Evolutionary conservation across 2,888 invertebrate genomes (phyloP).

Genomic region (Hemistola chrysoprasaria): DNA sequence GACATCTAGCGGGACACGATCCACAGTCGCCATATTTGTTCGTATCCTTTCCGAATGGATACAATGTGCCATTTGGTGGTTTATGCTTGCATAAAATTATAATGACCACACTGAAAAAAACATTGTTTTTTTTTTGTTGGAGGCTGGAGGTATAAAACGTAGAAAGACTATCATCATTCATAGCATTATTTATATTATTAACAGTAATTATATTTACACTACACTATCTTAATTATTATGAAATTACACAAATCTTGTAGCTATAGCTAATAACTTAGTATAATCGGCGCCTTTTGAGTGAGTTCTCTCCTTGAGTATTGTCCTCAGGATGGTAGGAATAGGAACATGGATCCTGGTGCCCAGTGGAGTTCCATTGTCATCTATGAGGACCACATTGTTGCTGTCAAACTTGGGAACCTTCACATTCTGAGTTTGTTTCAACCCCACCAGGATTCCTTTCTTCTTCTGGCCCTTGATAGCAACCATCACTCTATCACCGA

Average conservation of each 20-base stretch:
- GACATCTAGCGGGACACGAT: too few species aligned
- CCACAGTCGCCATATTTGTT: too few species aligned
- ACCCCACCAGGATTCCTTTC: constrained; percentile 90
- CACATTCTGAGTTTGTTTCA: constrained; percentile 90
- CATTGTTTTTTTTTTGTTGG: too few species aligned
- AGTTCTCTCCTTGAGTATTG: constrained; percentile 91
- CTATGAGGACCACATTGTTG: constrained; percentile 97
- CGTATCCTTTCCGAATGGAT: too few species aligned
- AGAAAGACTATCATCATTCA: constrained; percentile 17
- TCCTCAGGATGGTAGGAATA: constrained; percentile 93
- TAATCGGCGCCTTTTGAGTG: constrained; percentile 93
- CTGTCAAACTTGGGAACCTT: constrained; percentile 96
- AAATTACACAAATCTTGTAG: constrained; percentile 90
- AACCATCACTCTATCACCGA: constrained; percentile 94
- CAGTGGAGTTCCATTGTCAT: constrained; percentile 96
- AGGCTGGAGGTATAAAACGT: too few species aligned
- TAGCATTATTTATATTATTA: neutral
- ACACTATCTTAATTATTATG: constrained; percentile 30
- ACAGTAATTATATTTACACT: constrained; percentile 38
- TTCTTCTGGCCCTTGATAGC: constrained; percentile 98
- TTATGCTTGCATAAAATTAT: too few species aligned
- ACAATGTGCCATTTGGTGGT: too few species aligned
- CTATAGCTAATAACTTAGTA: constrained; percentile 95
- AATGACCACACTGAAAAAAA: too few species aligned
- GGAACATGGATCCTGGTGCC: constrained; percentile 98